Base-by-base conservation (phyloP, 2,797 vertebrate genomes). In the Gymnocypris eckloni region DNA sequence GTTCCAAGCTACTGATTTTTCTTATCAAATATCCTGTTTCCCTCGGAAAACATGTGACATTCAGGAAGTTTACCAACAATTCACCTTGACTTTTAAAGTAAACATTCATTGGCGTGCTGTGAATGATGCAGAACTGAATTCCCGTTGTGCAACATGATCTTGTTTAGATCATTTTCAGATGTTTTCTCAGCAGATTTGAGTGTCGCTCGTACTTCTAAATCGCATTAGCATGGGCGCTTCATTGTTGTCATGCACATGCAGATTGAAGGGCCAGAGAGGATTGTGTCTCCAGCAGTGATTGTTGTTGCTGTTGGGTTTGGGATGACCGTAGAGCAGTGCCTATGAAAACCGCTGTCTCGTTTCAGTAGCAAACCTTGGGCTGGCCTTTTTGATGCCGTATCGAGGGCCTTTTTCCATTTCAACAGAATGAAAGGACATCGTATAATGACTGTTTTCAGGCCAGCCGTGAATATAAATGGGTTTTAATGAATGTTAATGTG, bases 241-340 rank as follows among this genome's bases (percentile, higher is more conserved):
- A 56, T 87, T 82, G 45, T 50, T 85, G 84, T 90, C 64, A 85
- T 89, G 59, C 89, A 86, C 71, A 92, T 90, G 89, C 89, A 90
- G 88, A 92, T 89, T 76, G 64, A 48, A 88, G 77, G 64, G 69
- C 72, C 37, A 86, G 82, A 85, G 83, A 79, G 87, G 83, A 15
- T 66, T 85, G 41, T 52, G 15, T 81, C 70, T 66, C 52, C 43
- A 28, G 67, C 56, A 56, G 87, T 73, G 37, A 54, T 82, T 87
- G 88, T 78, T 56, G 33, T 25, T 52, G 2, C 6, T 22, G 10
- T 28, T 48, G 54, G 7, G 48, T 79, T 52, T 67, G n/a, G 52
- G 67, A 28, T 71, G 50, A 22, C 22, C 16, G 52, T 69, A 50
- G 61, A 81, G 43, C 72, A 20, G 48, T 4, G 9, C n/a, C 45